Conservation (phyloP, 2,113 vertebrate species). For the Felis catus region DNA sequence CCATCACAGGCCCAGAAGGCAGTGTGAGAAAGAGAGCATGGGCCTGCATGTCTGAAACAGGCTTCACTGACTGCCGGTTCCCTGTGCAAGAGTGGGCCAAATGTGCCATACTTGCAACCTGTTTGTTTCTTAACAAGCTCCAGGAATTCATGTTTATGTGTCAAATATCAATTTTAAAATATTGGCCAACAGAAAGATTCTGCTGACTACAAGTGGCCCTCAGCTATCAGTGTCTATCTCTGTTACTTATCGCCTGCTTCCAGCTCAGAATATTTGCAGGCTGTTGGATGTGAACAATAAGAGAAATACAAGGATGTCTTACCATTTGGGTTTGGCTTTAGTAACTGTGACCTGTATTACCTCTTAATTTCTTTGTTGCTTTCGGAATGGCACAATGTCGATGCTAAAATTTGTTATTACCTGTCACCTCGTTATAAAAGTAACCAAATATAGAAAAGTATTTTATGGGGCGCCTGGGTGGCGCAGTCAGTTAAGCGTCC, state of each 20-base stretch:
- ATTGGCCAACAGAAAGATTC: neutral
- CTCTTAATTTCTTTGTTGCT: conserved; percentile 9
- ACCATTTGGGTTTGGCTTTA: neutral
- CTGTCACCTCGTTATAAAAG: neutral
- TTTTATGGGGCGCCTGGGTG: neutral
- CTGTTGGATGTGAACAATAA: neutral
- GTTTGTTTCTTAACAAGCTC: neutral
- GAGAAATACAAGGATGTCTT: neutral
- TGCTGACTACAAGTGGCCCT: neutral
- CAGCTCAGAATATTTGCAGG: neutral
- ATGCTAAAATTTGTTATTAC: neutral
- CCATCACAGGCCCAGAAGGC: too few species aligned
- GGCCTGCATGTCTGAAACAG: neutral
- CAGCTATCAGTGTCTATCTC: neutral
- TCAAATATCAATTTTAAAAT: conserved; percentile 5
- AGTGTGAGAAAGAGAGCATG: accelerated
- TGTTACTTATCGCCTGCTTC: conserved; percentile 1
- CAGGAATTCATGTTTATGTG: neutral
- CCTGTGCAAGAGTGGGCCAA: neutral
- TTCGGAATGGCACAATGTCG: neutral
- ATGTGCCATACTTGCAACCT: neutral
- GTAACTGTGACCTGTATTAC: neutral
- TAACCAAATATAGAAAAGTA: neutral
- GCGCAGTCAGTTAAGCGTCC: too few species aligned
- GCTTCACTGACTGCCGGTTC: neutral